Conservation (phyloP, 2,797 vertebrate genomes). For the Coracias cyanogaster region DNA sequence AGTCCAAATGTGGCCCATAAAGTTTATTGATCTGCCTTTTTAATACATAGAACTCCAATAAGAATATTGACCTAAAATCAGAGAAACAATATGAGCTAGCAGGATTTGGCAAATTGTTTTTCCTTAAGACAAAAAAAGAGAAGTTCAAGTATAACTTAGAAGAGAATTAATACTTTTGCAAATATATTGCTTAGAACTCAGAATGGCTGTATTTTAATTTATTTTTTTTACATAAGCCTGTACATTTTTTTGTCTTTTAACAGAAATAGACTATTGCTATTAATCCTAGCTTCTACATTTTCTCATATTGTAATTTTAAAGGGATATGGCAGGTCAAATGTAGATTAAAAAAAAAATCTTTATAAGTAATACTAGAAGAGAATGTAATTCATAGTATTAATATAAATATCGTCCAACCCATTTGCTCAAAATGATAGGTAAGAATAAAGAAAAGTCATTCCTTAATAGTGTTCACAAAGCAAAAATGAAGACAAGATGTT, state of each 20-base stretch:
- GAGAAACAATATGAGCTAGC: neutral
- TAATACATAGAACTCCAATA: constrained; percentile 40
- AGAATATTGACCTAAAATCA: neutral
- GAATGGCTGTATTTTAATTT: neutral
- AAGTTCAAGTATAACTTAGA: neutral
- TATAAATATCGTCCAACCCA: neutral
- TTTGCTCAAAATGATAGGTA: neutral
- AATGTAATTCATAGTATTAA: neutral
- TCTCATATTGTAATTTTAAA: neutral
- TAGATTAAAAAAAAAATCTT: neutral
- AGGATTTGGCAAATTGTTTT: neutral
- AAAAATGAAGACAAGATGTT: neutral
- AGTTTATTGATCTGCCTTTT: constrained; percentile 66
- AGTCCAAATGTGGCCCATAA: constrained; percentile 21
- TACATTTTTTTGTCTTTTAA: neutral
- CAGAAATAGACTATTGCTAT: neutral
- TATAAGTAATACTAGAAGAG: neutral
- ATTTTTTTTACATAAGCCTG: neutral
- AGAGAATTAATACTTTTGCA: neutral
- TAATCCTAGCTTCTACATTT: neutral
- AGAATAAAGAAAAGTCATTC: neutral
- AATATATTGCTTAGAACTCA: neutral
- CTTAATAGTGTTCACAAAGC: neutral
- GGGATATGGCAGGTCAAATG: neutral
- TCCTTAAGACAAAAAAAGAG: neutral